These are phyloP conservation scores for Epiperipatus broadwayi DNA, from an alignment of 2,888 invertebrate species.

Conservation along the genomic window DNA sequence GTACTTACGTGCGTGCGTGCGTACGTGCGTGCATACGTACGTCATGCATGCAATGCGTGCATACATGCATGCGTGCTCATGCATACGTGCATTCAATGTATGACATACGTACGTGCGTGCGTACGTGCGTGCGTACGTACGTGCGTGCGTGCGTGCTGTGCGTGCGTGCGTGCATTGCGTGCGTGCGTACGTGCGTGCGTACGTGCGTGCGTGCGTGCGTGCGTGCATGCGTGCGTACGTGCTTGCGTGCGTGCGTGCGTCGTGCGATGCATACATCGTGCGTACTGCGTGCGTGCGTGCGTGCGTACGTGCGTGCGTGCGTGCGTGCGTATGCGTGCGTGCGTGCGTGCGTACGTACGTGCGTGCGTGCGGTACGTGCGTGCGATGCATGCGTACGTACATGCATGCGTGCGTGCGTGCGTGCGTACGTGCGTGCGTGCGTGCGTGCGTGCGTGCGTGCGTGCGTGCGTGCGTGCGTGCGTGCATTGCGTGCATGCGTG, in stretches of 20 bases:
- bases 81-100: slow-evolving; percentile 9
- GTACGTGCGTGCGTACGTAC: slow-evolving; percentile 8
- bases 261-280: background rate
- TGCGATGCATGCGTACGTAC: slow-evolving; percentile 10
- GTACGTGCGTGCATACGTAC: slow-evolving; percentile 4
- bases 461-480: slow-evolving; percentile 5
- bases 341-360: slow-evolving; percentile 11
- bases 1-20: slow-evolving; percentile 3
- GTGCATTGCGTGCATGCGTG: slow-evolving; percentile 6
- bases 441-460: background rate
- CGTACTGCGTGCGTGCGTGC: slow-evolving; percentile 11
- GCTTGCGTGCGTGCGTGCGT: slow-evolving; percentile 11
- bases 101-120: slow-evolving; percentile 9
- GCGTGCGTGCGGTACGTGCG: no score
- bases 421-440: slow-evolving; percentile 11
- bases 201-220: slow-evolving; percentile 9
- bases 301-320: slow-evolving; percentile 9
- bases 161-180: no score
- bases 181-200: slow-evolving; percentile 10
- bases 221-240: slow-evolving; percentile 11
- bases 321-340: slow-evolving; percentile 3
- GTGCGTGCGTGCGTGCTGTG: no score
- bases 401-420: slow-evolving; percentile 11
- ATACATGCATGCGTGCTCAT: slow-evolving; percentile 10
- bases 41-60: background rate